Evolutionary conservation across 2,797 vertebrate species (phyloP).

Genomic region (Coluber constrictor): DNA sequence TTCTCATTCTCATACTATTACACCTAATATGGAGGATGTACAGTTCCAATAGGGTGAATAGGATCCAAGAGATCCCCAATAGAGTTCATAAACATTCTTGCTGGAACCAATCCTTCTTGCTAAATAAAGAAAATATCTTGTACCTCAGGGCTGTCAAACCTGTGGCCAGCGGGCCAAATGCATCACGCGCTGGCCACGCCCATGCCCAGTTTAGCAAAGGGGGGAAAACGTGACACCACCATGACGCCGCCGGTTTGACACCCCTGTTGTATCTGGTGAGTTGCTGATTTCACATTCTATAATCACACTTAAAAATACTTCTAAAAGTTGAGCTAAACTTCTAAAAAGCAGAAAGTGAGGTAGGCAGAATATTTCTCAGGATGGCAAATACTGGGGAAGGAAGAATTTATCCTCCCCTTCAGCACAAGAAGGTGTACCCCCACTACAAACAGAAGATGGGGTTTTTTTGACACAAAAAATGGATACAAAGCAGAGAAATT

Average conservation of each 20-base stretch:
- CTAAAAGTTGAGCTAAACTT: background rate
- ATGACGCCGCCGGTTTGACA: no score
- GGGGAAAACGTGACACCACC: rapidly evolving
- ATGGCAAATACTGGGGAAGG: background rate
- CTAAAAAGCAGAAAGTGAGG: background rate
- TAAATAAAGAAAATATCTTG: background rate
- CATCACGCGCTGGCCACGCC: no score
- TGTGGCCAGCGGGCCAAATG: rapidly evolving
- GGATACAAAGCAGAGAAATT: background rate
- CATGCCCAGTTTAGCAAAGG: no score
- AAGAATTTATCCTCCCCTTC: background rate
- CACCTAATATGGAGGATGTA: background rate
- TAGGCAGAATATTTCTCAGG: background rate
- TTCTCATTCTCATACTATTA: background rate
- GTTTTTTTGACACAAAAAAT: background rate
- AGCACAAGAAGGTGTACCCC: background rate
- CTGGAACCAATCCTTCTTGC: background rate
- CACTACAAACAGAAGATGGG: background rate
- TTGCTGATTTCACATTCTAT: background rate
- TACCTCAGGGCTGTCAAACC: no score
- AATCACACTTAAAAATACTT: background rate
- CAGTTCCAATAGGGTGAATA: background rate
- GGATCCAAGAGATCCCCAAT: background rate
- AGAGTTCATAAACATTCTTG: background rate
- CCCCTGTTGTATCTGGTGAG: background rate